Conservation (phyloP, 1,140 invertebrate genomes). For the Magallana angulata region DNA sequence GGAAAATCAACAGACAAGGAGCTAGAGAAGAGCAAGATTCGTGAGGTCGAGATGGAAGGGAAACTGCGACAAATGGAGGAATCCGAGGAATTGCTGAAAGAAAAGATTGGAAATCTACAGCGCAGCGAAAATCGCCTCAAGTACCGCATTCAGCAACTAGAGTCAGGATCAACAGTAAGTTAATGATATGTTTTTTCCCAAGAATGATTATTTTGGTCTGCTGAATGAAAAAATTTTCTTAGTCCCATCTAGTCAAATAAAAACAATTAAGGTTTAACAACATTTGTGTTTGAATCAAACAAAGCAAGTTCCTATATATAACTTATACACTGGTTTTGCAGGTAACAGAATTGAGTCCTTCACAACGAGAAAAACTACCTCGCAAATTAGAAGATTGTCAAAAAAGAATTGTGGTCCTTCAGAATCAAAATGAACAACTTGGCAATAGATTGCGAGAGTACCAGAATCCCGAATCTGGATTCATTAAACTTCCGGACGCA, state of each 20-base stretch:
- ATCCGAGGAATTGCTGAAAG: slow-evolving; percentile 65
- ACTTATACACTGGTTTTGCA: slow-evolving; percentile 37
- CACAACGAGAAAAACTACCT: slow-evolving; percentile 65
- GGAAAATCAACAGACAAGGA: slow-evolving; percentile 67
- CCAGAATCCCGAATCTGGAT: slow-evolving; percentile 46
- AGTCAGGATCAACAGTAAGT: slow-evolving; percentile 13
- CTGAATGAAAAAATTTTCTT: no score
- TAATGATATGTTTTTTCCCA: neutral
- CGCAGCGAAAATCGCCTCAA: slow-evolving; percentile 71
- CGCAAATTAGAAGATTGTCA: slow-evolving; percentile 74
- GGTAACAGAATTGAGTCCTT: slow-evolving; percentile 52
- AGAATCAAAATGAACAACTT: slow-evolving; percentile 66
- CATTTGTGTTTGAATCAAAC: neutral
- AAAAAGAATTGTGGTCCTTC: slow-evolving; percentile 67
- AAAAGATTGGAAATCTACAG: slow-evolving; percentile 69
- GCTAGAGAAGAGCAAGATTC: slow-evolving; percentile 66
- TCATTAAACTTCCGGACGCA: slow-evolving; percentile 58
- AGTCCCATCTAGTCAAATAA: no score
- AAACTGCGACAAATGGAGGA: slow-evolving; percentile 68
- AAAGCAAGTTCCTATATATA: neutral
- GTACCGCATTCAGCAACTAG: slow-evolving; percentile 69
- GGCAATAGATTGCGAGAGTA: slow-evolving; percentile 47
- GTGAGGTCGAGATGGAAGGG: slow-evolving; percentile 67
- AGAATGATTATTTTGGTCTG: no score
- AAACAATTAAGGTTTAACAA: no score